Conservation (phyloP, 30 jellyfish, hydroid and myxozoan genomes). For the Morbakka virulenta region DNA sequence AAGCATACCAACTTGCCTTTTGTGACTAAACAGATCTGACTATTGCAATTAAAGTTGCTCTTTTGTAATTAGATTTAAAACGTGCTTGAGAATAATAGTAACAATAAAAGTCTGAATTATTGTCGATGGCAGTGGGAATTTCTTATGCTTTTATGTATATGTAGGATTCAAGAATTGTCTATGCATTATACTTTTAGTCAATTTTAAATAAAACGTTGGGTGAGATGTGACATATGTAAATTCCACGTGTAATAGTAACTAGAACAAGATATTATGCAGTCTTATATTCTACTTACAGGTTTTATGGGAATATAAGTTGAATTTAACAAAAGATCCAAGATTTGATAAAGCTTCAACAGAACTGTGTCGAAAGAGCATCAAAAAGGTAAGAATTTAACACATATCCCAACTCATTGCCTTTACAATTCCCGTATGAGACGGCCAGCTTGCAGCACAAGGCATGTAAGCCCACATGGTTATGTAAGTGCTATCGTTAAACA, state of each 20-base stretch:
- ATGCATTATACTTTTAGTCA: neutral
- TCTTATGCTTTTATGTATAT: neutral
- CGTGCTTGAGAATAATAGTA: neutral
- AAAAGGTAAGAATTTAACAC: conserved; percentile 46
- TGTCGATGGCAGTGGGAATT: neutral
- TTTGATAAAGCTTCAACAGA: conserved; percentile 89
- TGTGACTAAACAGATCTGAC: too few species aligned
- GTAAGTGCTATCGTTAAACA: too few species aligned
- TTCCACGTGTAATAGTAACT: too few species aligned
- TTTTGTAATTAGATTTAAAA: neutral
- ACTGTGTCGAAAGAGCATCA: conserved; percentile 61
- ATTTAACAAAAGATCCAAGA: conserved; percentile 70
- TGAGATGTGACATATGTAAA: too few species aligned
- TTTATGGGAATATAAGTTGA: conserved; percentile 83
- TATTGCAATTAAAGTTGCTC: too few species aligned
- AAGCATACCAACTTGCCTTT: too few species aligned
- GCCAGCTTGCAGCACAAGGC: too few species aligned
- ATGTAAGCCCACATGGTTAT: too few species aligned
- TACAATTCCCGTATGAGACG: too few species aligned
- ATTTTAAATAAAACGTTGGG: too few species aligned
- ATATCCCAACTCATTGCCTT: neutral
- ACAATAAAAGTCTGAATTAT: neutral
- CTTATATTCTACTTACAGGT: too few species aligned
- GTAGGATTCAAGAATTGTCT: neutral
- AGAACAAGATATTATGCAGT: too few species aligned